phyloP scores from a whole-genome alignment of 2,888 invertebrate species.

The Lepidocyrtinus sp. region DNA sequence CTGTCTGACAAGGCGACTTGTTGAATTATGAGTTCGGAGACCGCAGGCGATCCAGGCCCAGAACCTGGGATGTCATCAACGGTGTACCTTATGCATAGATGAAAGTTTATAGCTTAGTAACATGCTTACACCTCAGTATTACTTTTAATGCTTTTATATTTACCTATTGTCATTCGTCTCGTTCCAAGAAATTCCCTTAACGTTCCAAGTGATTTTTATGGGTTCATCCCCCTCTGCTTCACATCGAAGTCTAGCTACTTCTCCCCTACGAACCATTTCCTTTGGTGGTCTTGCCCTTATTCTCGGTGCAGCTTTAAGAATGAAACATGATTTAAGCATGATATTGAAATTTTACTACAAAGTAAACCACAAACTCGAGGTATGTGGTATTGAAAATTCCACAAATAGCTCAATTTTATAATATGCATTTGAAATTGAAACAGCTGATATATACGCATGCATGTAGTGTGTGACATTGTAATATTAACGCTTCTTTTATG shows the following conservation, averaged over 20 bases:
- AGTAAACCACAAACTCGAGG: too few species aligned
- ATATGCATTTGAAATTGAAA: too few species aligned
- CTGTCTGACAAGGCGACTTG: constrained; percentile 76
- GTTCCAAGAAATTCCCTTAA: constrained; percentile 71
- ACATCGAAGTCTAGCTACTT: constrained; percentile 71
- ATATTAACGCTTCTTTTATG: too few species aligned
- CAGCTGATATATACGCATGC: too few species aligned
- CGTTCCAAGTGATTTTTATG: constrained; percentile 70
- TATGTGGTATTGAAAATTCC: too few species aligned
- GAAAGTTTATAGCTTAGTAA: background rate
- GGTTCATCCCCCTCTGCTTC: constrained; percentile 71
- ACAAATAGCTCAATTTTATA: too few species aligned
- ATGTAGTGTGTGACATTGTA: too few species aligned
- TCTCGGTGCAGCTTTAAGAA: constrained; percentile 58
- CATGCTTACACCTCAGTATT: background rate
- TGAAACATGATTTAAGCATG: background rate
- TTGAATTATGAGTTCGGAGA: constrained; percentile 76
- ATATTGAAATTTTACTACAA: too few species aligned
- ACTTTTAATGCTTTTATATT: background rate
- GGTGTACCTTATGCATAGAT: constrained; percentile 35
- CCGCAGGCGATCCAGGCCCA: constrained; percentile 49
- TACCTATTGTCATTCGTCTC: constrained; percentile 62
- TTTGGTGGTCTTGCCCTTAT: constrained; percentile 66
- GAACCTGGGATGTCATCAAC: constrained; percentile 44
- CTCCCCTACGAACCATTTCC: constrained; percentile 70